A percentile compares a stretch with the other conserved stretches of the same genome.
phyloP scores from a whole-genome alignment of 37 sponge, comb jelly and placozoan species.

The Haliclona indistincta region DNA sequence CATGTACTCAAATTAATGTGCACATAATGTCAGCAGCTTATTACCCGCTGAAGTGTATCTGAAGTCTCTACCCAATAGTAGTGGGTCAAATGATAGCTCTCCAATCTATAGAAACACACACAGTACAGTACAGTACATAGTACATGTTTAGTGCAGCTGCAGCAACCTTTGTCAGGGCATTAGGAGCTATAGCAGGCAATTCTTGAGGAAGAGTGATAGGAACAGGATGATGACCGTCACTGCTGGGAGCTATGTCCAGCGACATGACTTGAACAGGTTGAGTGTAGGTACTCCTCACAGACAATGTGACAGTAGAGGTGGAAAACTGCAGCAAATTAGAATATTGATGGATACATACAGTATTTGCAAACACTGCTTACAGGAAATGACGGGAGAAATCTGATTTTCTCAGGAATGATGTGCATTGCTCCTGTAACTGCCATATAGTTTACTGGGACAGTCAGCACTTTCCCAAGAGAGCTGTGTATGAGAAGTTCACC shows the following conservation, averaged over 20 bases:
- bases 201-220: neutral
- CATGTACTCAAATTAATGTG: neutral
- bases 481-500: conserved; percentile 65
- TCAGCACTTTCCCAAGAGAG: conserved; percentile 57
- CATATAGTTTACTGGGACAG: conserved; percentile 59
- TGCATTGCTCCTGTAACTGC: conserved; percentile 50
- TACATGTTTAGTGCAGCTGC: neutral
- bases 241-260: neutral
- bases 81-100: neutral
- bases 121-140: too few species aligned
- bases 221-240: neutral
- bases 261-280: neutral
- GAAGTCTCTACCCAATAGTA: neutral
- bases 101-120: conserved; percentile 7
- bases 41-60: neutral
- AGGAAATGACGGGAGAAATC: conserved; percentile 50
- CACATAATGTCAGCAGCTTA: neutral
- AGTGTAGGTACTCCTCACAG: neutral
- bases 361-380: conserved; percentile 10
- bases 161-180: neutral
- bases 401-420: conserved; percentile 26
- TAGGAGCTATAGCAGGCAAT: neutral
- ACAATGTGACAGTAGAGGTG: conserved; percentile 2
- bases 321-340: neutral
- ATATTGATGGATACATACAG: neutral